Percentiles rank a stretch among this genome's conserved stretches.
phyloP scores from a whole-genome alignment of 2,888 invertebrate genomes.

The Drosophila setosimentum region DNA sequence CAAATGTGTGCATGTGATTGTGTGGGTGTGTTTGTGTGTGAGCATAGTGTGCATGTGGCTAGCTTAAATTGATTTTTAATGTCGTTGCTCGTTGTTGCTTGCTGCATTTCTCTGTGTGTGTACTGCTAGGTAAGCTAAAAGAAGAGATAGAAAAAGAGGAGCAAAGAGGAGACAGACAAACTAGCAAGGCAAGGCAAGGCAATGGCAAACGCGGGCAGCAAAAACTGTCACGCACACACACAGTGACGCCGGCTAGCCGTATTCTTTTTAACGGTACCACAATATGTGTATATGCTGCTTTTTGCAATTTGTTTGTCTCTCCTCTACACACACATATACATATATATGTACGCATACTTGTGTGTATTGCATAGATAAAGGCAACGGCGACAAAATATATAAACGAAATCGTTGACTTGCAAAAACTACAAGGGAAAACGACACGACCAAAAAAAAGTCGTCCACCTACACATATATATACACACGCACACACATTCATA shows the following conservation, averaged over 20 bases:
- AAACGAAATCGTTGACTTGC: slow-evolving; percentile 21
- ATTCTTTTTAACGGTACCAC: slow-evolving; percentile 43
- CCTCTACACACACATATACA: slow-evolving; percentile 1
- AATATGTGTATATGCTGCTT: slow-evolving; percentile 15
- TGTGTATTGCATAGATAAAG: slow-evolving; percentile 37
- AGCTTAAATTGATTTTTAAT: slow-evolving; percentile 47
- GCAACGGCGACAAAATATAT: slow-evolving; percentile 32
- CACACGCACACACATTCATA: not conserved
- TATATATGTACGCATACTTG: not conserved
- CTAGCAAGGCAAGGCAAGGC: not conserved
- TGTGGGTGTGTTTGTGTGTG: not conserved
- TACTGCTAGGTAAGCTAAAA: slow-evolving; percentile 7
- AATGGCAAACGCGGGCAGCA: not conserved
- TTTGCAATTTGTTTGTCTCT: slow-evolving; percentile 16
- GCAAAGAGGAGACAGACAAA: not conserved
- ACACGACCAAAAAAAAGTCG: slow-evolving; percentile 25
- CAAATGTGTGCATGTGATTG: slow-evolving; percentile 2
- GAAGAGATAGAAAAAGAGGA: not conserved
- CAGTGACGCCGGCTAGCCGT: slow-evolving; percentile 35
- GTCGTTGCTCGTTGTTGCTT: slow-evolving; percentile 1
- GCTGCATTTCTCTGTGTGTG: not conserved
- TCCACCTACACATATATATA: slow-evolving; percentile 1
- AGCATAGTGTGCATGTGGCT: slow-evolving; percentile 1
- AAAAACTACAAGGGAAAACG: slow-evolving; percentile 20
- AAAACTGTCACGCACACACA: slow-evolving; percentile 23